Conservation (phyloP, 2,888 invertebrate genomes). For the Thecocarcelia acutangulata region DNA sequence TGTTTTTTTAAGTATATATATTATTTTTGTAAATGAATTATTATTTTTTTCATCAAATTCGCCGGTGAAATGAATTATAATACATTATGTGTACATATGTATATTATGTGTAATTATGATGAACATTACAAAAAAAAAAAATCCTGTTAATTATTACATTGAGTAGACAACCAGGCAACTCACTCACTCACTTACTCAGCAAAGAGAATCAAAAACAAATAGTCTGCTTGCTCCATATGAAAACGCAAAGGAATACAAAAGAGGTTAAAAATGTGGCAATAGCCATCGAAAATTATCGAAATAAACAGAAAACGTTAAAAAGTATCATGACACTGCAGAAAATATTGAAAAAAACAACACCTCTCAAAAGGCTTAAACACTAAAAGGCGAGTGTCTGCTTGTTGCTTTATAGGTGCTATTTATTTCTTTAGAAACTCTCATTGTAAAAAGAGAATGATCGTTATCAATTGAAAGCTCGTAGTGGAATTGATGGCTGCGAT, state of each 20-base stretch:
- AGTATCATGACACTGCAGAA: conserved; percentile 59
- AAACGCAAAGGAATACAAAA: conserved; percentile 12
- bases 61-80: too few relatives aligned
- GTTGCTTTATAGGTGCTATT: background rate
- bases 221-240: conserved; percentile 6
- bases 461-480: conserved; percentile 70
- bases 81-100: too few relatives aligned
- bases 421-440: conserved; percentile 15
- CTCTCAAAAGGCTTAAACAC: conserved; percentile 31
- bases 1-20: too few relatives aligned
- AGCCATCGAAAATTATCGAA: conserved; percentile 35
- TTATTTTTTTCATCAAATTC: too few relatives aligned
- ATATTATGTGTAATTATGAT: too few relatives aligned
- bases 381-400: conserved; percentile 33
- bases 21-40: too few relatives aligned
- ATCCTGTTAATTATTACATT: conserved; percentile 63
- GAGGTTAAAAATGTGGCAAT: conserved; percentile 58
- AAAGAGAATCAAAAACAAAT: conserved; percentile 34
- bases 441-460: conserved; percentile 50
- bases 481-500: conserved; percentile 79
- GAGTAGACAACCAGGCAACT: conserved; percentile 63
- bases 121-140: too few relatives aligned
- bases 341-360: conserved; percentile 6
- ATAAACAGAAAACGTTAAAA: conserved; percentile 37
- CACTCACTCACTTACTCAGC: too few relatives aligned